These are phyloP conservation scores for Crenichthys baileyi DNA, from an alignment of 2,797 vertebrate species.

Conservation along the genomic window DNA sequence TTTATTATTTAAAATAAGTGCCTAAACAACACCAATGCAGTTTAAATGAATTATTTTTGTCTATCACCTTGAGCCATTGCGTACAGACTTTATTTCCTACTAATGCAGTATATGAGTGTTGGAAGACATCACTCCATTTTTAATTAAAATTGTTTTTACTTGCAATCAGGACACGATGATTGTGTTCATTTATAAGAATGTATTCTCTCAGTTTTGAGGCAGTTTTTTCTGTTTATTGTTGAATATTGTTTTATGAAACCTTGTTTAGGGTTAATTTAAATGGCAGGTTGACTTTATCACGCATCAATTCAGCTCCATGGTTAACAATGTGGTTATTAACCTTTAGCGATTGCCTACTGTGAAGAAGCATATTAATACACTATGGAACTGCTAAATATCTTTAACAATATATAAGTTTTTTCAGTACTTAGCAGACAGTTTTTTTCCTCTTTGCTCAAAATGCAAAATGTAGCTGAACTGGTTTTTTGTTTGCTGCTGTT, in stretches of 20 bases:
- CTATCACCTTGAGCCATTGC: conserved; percentile 46
- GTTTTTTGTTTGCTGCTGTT: not conserved
- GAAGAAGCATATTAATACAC: conserved; percentile 20
- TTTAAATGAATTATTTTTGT: conserved; percentile 62
- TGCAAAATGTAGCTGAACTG: not conserved
- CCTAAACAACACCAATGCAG: conserved; percentile 76
- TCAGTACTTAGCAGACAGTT: not conserved
- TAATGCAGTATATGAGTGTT: conserved; percentile 21
- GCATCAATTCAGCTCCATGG: not conserved
- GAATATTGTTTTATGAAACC: conserved; percentile 12
- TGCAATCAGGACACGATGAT: conserved; percentile 44
- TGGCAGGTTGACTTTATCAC: not conserved
- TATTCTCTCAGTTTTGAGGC: conserved; percentile 26
- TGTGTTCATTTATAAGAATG: conserved; percentile 55
- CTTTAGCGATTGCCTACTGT: conserved; percentile 17
- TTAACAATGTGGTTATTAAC: conserved; percentile 1
- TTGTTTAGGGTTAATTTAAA: conserved; percentile 27
- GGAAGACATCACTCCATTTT: conserved; percentile 13
- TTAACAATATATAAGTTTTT: not conserved
- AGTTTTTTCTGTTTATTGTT: conserved; percentile 12
- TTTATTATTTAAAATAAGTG: conserved; percentile 71
- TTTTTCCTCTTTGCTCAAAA: not conserved
- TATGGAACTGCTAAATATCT: not conserved
- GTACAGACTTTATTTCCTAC: conserved; percentile 18
- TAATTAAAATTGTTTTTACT: conserved; percentile 19